Evolutionary conservation across 2,113 vertebrate species (phyloP), one percentile per base, ranked within the genome.

Genomic region (Ptilonorhynchus violaceus): DNA sequence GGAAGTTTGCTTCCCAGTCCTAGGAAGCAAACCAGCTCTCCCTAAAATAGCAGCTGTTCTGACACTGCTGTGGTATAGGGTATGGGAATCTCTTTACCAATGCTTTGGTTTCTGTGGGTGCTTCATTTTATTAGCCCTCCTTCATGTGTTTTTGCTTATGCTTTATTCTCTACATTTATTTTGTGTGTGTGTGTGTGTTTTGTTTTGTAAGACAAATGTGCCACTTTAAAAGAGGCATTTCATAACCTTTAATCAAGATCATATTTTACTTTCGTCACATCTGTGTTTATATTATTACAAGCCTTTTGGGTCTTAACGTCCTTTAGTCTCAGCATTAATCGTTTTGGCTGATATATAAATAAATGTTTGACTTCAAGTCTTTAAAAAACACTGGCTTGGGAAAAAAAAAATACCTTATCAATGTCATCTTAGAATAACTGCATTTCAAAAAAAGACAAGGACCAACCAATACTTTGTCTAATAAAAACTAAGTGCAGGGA

Each of bases 161-260:
- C 50, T 81, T 97, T 92, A 74, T 80, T 94, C 80, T 78, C 63
- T 73, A 33, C 44, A 67, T 81, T 78, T 85, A 42, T 89, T 94
- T 74, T 50, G 66, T 27, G 24, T 3, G 11, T 27, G 24, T 3
- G 11, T 69, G 27, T 88, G 23, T 93, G 44, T 87, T 95, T 78
- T 91, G 80, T 83, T 97, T 85, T n/a, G 41, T 92, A 81, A 87
- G 70, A 86, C 24, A 91, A 94, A 88, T 60, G 53, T 10, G 39
- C 92, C 91, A 50, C 91, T 95, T 96, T 85, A 92, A 91, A 93
- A 74, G 78, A 95, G 90, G 35, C 91, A 81, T 92, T 96, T 94
- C 56, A 64, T 74, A 88, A 85, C 67, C 78, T 72, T 93, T 88
- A 84, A 79, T 83, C 59, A 63, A 64, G 70, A 93, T 94, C 68